Evolutionary conservation across 1,140 invertebrate species (phyloP).

Genomic region (Gryllus bimaculatus): DNA sequence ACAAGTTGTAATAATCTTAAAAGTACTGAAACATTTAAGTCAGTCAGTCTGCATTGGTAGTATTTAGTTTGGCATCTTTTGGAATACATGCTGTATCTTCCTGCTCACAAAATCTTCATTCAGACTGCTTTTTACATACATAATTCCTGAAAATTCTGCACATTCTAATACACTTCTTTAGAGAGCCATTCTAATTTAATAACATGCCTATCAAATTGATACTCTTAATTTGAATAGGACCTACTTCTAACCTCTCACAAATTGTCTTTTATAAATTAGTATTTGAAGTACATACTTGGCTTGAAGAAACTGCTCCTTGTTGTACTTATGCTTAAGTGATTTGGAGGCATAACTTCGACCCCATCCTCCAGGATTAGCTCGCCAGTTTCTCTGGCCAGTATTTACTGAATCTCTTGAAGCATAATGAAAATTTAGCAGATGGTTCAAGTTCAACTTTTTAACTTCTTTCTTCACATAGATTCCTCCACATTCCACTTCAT

Average conservation of each 20-base stretch:
- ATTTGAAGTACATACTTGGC: constrained; percentile 60
- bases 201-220: no score
- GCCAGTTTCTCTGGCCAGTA: constrained; percentile 10
- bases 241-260: background rate
- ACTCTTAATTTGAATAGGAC: no score
- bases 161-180: no score
- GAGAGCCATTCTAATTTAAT: no score
- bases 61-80: no score
- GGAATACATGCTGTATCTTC: no score
- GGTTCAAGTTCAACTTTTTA: constrained; percentile 86
- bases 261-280: background rate
- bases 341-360: constrained; percentile 20
- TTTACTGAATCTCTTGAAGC: constrained; percentile 44
- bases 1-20: no score
- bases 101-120: no score
- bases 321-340: constrained; percentile 59
- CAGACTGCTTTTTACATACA: no score
- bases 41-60: no score
- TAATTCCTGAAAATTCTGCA: no score
- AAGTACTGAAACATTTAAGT: no score
- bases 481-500: constrained; percentile 61
- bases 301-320: constrained; percentile 87
- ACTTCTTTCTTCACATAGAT: constrained; percentile 62
- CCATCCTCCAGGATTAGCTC: constrained; percentile 11
- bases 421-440: constrained; percentile 83